These are phyloP conservation scores for Melanargia galathea DNA, from an alignment of 2,888 invertebrate species.

Conservation along the genomic window DNA sequence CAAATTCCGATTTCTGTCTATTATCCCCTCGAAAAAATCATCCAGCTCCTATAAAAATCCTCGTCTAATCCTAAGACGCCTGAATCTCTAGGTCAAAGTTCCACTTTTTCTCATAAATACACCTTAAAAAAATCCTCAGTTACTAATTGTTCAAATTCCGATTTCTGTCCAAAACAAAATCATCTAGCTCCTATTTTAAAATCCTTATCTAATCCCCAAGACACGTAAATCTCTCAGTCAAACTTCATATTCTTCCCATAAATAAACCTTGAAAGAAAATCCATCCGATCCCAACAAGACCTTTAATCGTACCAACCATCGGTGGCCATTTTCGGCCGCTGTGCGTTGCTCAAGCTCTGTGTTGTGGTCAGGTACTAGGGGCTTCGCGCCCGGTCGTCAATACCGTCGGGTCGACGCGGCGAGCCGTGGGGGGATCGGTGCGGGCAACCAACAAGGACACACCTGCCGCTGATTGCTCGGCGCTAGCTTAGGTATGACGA, in stretches of 20 bases:
- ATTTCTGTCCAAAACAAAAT: too few relatives aligned
- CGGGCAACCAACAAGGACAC: slow-evolving; percentile 65
- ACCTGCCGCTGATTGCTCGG: slow-evolving; percentile 68
- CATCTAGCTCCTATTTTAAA: too few relatives aligned
- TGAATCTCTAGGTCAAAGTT: too few relatives aligned
- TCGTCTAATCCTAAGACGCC: too few relatives aligned
- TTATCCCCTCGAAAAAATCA: too few relatives aligned
- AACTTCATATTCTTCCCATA: neutral
- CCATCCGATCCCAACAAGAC: neutral
- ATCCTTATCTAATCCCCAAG: too few relatives aligned
- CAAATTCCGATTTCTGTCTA: too few relatives aligned
- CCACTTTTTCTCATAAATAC: too few relatives aligned
- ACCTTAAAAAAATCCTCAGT: too few relatives aligned
- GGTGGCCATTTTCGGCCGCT: slow-evolving; percentile 53
- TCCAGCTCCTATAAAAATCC: too few relatives aligned
- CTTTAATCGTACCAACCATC: slow-evolving; percentile 47
- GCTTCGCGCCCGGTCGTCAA: slow-evolving; percentile 78
- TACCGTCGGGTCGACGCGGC: slow-evolving; percentile 68
- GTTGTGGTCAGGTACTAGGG: slow-evolving; percentile 79
- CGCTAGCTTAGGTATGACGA: slow-evolving; percentile 64
- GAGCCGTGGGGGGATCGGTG: slow-evolving; percentile 78
- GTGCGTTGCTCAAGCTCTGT: slow-evolving; percentile 63
- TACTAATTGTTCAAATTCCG: too few relatives aligned
- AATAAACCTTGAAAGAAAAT: neutral
- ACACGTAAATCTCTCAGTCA: too few relatives aligned